These are phyloP conservation scores for Hypselothyrea guttata DNA, from an alignment of 2,888 invertebrate genomes.

Conservation along the genomic window DNA sequence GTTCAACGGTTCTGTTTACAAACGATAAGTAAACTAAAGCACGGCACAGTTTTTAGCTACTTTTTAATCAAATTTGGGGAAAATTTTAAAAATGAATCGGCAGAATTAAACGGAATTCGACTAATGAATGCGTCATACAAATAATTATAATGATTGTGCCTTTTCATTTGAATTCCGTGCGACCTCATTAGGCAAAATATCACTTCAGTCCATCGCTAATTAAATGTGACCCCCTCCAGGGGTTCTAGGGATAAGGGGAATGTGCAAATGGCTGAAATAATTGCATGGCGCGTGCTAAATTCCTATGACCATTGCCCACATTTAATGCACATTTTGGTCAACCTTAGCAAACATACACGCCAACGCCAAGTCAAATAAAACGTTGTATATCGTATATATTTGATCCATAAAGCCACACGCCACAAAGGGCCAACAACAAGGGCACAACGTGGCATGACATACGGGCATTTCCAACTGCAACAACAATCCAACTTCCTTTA, in stretches of 20 bases:
- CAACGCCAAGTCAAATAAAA: constrained; percentile 54
- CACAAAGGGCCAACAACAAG: constrained; percentile 26
- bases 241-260: neutral
- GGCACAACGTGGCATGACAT: constrained; percentile 58
- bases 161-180: constrained; percentile 10
- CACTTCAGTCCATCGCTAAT: constrained; percentile 40
- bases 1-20: neutral
- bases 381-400: constrained; percentile 37
- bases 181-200: constrained; percentile 46
- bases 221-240: constrained; percentile 31
- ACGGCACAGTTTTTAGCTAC: neutral
- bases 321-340: constrained; percentile 68
- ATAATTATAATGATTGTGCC: neutral
- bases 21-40: neutral
- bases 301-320: constrained; percentile 51
- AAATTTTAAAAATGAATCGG: too few species aligned
- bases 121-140: constrained; percentile 8
- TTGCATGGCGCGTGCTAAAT: constrained; percentile 68
- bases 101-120: too few species aligned
- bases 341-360: constrained; percentile 44
- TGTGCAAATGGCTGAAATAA: constrained; percentile 25
- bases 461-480: constrained; percentile 59
- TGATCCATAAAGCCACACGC: constrained; percentile 24
- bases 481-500: constrained; percentile 1
- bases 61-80: neutral